Conservation (phyloP, 2,797 vertebrate species). For the Urophycis tenuis region DNA sequence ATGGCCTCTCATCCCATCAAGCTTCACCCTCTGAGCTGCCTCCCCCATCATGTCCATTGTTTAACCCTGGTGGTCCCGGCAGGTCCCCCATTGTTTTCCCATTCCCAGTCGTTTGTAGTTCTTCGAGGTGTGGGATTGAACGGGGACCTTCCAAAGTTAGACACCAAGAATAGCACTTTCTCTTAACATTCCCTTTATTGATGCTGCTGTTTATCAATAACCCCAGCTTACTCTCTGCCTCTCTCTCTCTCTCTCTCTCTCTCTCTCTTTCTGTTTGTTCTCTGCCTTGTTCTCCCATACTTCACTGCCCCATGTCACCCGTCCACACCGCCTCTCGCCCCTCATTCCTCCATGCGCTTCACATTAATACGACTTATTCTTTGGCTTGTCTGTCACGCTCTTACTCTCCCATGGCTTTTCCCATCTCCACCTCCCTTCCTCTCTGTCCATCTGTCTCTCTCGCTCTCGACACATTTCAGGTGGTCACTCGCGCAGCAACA, state of each 20-base stretch:
- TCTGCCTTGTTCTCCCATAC: constrained; percentile 51
- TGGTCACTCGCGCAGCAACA: constrained; percentile 99
- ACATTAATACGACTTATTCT: constrained; percentile 56
- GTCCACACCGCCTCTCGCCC: constrained; percentile 63
- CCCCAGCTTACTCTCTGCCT: constrained; percentile 69
- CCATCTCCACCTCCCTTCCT: constrained; percentile 59
- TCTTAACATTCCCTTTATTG: constrained; percentile 49
- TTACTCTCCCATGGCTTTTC: constrained; percentile 51
- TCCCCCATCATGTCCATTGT: constrained; percentile 21
- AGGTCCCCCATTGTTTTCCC: background rate
- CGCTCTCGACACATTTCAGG: constrained; percentile 91
- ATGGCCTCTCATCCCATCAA: constrained; percentile 46
- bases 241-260: constrained; percentile 60
- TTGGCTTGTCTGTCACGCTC: constrained; percentile 74
- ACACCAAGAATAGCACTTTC: constrained; percentile 38
- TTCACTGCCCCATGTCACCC: constrained; percentile 67
- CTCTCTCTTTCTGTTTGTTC: constrained; percentile 48
- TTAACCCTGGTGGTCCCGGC: constrained; percentile 23
- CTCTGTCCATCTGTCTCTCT: constrained; percentile 57
- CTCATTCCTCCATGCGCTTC: constrained; percentile 68
- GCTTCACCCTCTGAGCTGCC: constrained; percentile 45
- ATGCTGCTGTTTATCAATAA: constrained; percentile 64
- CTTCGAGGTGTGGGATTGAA: background rate
- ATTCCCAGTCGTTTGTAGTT: constrained; percentile 34
- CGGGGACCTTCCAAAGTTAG: constrained; percentile 7